These are phyloP conservation scores for Tragelaphus scriptus DNA, from an alignment of 2,113 vertebrate species.

Conservation along the genomic window DNA sequence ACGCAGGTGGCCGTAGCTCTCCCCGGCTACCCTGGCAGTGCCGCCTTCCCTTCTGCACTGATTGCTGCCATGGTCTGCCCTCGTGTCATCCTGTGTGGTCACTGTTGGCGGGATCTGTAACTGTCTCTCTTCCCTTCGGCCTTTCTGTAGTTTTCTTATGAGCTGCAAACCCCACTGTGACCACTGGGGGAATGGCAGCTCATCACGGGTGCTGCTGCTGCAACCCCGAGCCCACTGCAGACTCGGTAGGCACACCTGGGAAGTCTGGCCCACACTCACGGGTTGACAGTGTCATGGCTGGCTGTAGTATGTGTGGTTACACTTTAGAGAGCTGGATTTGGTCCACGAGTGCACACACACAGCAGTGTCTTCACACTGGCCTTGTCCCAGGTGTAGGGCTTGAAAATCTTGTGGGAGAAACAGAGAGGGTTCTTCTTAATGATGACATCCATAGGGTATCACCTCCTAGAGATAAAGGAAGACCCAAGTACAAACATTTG, in stretches of 20 bases:
- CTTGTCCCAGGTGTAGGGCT: background rate
- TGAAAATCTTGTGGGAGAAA: background rate
- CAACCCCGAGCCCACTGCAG: background rate
- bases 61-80: constrained; percentile 15
- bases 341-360: background rate
- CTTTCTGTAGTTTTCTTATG: background rate
- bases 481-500: background rate
- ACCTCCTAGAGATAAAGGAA: background rate
- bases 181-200: background rate
- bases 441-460: too few relatives aligned
- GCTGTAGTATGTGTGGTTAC: fast-evolving
- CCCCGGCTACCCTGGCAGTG: background rate
- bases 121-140: background rate
- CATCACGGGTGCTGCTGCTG: background rate
- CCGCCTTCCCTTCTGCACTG: constrained; percentile 40
- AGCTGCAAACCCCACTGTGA: background rate
- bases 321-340: background rate
- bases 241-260: background rate
- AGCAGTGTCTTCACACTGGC: background rate
- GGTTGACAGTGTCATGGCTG: background rate
- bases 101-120: background rate
- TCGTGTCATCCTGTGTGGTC: constrained; percentile 26
- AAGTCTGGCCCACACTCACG: background rate
- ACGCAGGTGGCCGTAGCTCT: background rate
- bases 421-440: background rate